These are phyloP conservation scores for Lithophane ornitopus DNA, from an alignment of 2,888 invertebrate genomes.

Conservation along the genomic window DNA sequence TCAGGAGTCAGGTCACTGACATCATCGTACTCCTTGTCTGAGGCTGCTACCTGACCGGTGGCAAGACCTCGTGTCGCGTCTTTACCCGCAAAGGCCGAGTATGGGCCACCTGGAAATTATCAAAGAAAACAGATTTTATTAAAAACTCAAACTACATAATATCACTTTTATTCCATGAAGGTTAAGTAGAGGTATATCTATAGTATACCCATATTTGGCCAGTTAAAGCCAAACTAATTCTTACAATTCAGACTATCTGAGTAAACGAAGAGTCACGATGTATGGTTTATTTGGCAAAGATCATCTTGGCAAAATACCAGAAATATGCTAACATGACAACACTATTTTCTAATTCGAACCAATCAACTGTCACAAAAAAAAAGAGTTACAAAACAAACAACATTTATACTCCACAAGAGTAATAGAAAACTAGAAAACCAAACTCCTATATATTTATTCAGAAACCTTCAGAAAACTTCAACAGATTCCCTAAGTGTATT, in stretches of 20 bases:
- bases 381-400: constrained; percentile 26
- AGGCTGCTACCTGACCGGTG: constrained; percentile 83
- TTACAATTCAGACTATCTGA: not conserved
- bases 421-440: constrained; percentile 44
- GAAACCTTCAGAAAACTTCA: constrained; percentile 57
- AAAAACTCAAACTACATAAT: not conserved
- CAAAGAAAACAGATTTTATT: constrained; percentile 2
- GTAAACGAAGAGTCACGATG: no score
- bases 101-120: constrained; percentile 84
- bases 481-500: constrained; percentile 61
- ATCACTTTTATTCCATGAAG: no score
- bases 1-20: constrained; percentile 84
- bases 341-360: constrained; percentile 22
- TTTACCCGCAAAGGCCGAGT: constrained; percentile 85
- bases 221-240: not conserved
- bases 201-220: no score
- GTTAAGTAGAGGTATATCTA: no score
- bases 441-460: constrained; percentile 44
- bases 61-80: constrained; percentile 87
- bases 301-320: constrained; percentile 23
- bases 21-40: constrained; percentile 86
- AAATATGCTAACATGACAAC: constrained; percentile 3
- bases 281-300: constrained; percentile 3
- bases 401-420: constrained; percentile 25
- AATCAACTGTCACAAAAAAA: constrained; percentile 28